phyloP scores from a whole-genome alignment of 2,797 vertebrate genomes.

The Alosa sapidissima region DNA sequence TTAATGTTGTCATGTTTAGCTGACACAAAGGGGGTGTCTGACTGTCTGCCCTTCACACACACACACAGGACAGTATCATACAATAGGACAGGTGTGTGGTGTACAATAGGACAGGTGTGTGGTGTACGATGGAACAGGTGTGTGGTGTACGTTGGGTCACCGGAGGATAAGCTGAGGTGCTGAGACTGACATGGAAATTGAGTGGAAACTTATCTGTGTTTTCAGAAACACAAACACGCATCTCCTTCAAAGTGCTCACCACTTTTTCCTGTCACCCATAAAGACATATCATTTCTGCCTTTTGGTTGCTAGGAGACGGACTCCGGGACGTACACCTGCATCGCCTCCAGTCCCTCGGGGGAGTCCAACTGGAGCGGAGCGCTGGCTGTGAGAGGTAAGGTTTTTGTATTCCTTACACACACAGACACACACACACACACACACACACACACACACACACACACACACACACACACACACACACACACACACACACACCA shows the following conservation, averaged over 20 bases:
- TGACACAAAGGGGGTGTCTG: too few species aligned
- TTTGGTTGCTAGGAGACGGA: constrained; percentile 79
- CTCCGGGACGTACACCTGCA: constrained; percentile 86
- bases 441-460: neutral
- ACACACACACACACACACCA: too few species aligned
- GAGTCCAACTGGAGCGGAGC: constrained; percentile 85
- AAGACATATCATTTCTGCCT: constrained; percentile 46
- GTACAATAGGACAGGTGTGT: too few species aligned
- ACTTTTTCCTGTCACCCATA: constrained; percentile 36
- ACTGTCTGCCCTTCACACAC: too few species aligned
- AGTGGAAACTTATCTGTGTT: constrained; percentile 44
- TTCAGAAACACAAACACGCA: neutral
- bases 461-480: neutral
- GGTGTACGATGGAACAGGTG: too few species aligned
- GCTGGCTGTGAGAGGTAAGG: constrained; percentile 82
- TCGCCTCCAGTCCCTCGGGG: constrained; percentile 79
- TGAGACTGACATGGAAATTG: too few species aligned
- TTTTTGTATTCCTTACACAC: constrained; percentile 15
- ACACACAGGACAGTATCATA: too few species aligned
- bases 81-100: too few species aligned
- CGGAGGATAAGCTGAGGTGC: too few species aligned
- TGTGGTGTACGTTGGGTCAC: too few species aligned
- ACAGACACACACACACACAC: neutral
- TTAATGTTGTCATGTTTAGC: too few species aligned
- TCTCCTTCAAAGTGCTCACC: neutral